phyloP scores from a whole-genome alignment of 1,140 invertebrate genomes.

The Penaeus indicus region DNA sequence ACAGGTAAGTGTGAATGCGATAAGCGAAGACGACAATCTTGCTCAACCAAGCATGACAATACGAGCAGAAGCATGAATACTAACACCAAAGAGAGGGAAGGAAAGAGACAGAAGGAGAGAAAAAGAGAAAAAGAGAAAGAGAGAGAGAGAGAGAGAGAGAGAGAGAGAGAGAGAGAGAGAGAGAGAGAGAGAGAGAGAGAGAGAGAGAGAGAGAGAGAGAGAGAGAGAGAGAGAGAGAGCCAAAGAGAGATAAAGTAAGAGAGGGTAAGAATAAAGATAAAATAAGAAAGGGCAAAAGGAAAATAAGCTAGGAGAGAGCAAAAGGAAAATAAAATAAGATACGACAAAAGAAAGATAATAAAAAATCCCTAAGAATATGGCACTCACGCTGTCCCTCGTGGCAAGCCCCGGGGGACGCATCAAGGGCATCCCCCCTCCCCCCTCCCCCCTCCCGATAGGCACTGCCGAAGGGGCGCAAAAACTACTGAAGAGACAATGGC shows the following conservation, averaged over 20 bases:
- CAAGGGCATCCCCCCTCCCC: no score
- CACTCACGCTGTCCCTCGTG: no score
- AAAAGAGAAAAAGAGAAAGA: not conserved
- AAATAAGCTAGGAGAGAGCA: no score
- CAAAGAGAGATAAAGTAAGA: slow-evolving; percentile 4
- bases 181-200: not conserved
- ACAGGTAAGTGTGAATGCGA: no score
- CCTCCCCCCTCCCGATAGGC: no score
- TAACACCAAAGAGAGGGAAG: not conserved
- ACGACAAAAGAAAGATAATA: no score
- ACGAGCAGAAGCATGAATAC: not conserved
- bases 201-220: slow-evolving; percentile 4
- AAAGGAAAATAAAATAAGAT: not conserved
- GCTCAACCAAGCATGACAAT: no score
- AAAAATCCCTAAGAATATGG: not conserved
- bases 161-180: slow-evolving; percentile 2
- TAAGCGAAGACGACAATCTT: no score
- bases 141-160: not conserved
- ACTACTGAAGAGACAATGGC: no score
- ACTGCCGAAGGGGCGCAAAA: no score
- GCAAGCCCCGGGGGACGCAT: no score
- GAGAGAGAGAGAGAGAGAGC: not conserved
- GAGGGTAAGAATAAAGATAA: not conserved
- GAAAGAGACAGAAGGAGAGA: not conserved
- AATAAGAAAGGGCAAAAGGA: not conserved